Conservation (phyloP, 2,113 vertebrate species). For the Prinia subflava region DNA sequence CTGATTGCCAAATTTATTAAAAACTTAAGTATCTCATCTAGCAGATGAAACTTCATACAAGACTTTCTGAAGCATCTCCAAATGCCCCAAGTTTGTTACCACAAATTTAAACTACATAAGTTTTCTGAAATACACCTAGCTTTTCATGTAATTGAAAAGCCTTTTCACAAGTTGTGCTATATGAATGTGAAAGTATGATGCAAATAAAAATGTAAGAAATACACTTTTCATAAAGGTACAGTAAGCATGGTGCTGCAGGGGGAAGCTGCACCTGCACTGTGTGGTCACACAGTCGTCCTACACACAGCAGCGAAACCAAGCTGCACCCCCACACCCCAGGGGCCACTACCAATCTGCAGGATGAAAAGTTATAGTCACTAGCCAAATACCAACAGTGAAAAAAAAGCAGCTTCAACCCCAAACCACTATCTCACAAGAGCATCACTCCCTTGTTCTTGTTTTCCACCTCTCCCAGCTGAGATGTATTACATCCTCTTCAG, state of each 20-base stretch:
- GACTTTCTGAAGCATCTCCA: neutral
- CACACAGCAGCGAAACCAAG: neutral
- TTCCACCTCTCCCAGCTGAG: neutral
- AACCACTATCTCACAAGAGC: neutral
- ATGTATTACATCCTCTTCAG: neutral
- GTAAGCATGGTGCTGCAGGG: neutral
- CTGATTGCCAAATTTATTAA: neutral
- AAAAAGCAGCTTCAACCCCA: neutral
- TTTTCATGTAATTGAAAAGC: neutral
- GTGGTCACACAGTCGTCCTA: neutral
- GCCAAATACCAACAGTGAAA: fast-evolving
- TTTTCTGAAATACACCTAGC: neutral
- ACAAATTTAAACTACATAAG: neutral
- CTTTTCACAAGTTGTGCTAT: neutral
- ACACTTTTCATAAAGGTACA: neutral
- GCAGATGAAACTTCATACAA: neutral
- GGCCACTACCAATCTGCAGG: neutral
- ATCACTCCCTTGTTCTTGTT: neutral
- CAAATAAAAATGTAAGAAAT: neutral
- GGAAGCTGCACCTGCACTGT: too few species aligned
- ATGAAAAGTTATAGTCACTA: neutral
- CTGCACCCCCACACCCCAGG: neutral
- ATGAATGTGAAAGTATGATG: neutral
- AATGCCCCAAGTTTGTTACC: neutral
- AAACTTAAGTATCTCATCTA: neutral